Evolutionary conservation across 2,797 vertebrate species (phyloP).

Genomic region (Sebastes hubbsi): DNA sequence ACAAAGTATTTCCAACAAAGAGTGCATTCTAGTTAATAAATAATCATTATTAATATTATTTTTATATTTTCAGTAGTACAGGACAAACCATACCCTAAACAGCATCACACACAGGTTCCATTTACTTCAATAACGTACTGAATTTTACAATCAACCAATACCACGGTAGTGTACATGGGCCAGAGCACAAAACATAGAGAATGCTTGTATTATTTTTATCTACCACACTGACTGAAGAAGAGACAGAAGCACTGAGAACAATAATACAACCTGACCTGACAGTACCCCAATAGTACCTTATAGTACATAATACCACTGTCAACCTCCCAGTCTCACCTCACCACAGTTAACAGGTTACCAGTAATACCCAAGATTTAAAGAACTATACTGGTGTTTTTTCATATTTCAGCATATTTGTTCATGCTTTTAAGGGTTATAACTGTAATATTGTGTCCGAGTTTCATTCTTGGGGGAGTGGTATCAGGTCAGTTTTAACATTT

Average conservation of each 20-base stretch:
- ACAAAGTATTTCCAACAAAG: slow-evolving; percentile 69
- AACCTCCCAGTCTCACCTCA: background rate
- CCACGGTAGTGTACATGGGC: slow-evolving; percentile 68
- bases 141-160: slow-evolving; percentile 81
- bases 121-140: slow-evolving; percentile 79
- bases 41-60: slow-evolving; percentile 48
- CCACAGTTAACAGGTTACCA: slow-evolving; percentile 11
- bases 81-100: slow-evolving; percentile 81
- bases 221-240: slow-evolving; percentile 78
- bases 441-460: background rate
- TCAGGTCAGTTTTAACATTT: background rate
- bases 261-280: slow-evolving; percentile 68
- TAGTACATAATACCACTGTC: slow-evolving; percentile 7
- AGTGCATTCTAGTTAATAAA: slow-evolving; percentile 69
- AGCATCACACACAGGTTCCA: slow-evolving; percentile 80
- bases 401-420: background rate
- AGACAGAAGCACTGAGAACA: slow-evolving; percentile 82
- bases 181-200: slow-evolving; percentile 76
- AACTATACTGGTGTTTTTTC: slow-evolving; percentile 6
- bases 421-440: background rate
- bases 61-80: slow-evolving; percentile 70
- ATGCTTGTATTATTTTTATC: slow-evolving; percentile 69
- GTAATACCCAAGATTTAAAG: slow-evolving; percentile 13
- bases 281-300: slow-evolving; percentile 9
- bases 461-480: background rate